Base-by-base conservation (phyloP, 2,113 vertebrate genomes). In the Percina caprodes region DNA sequence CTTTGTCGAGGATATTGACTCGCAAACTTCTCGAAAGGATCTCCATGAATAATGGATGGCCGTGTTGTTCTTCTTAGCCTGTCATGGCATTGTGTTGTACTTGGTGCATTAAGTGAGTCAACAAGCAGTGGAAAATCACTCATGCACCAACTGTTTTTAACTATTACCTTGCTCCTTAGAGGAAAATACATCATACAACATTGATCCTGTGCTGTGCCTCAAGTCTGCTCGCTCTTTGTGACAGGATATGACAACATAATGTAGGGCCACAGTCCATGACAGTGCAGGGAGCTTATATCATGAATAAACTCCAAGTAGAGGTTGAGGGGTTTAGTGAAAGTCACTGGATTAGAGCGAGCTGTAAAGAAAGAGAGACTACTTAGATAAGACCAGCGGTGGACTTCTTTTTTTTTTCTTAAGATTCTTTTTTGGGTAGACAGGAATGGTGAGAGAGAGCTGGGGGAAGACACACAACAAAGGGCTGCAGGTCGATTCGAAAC, bases 51-150 rank as follows among this genome's bases (percentile, higher is more conserved):
- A 89, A 90, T 70, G 59, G 69, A 88, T 77, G 74, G 18, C 45
- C 52, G 26, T 48, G 21, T 56, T 35, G 67, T 78, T 87, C 74
- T 52, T 63, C 35, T 76, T 66, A 63, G 69, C 77, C 58, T 65
- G 61, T 76, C 79, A 60, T 67, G 67, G 69, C 58, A 69, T 79
- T 88, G 79, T 88, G 79, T 87, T 87, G 58, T 80, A 84, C 86
- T 13, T 12, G 65, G 74, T 67, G 75, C 74, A 90, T 86, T 91
- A 88, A 87, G 77, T 77, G 75, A 89, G 74, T 84, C 85, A 80
- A 83, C 75, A 82, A 78, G 59, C 78, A 56, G 69, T 33, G 60
- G 62, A 73, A 84, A 88, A 83, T 88, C 83, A 51, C 69, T 88
- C 86, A 76, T 35, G 77, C 79, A 85, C 79, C 79, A 86, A 83